These are phyloP conservation scores for Koerneria pararmatus DNA, from an alignment of 2,888 invertebrate species.

Conservation along the genomic window DNA sequence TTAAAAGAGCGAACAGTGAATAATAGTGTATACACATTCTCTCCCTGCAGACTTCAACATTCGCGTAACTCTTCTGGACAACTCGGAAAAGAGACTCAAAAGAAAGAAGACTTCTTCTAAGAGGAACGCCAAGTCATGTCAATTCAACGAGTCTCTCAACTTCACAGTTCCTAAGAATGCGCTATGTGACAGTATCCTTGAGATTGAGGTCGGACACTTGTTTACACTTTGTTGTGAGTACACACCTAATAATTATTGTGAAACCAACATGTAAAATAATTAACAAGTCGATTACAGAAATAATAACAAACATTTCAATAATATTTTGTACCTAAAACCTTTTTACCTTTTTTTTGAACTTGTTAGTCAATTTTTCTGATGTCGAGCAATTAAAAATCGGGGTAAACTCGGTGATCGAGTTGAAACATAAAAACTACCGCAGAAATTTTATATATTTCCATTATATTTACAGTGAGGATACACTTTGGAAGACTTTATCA, in stretches of 20 bases:
- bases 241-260: not conserved
- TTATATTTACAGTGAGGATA: too few species aligned
- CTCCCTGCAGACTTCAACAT: conserved; percentile 44
- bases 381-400: too few species aligned
- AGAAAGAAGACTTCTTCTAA: conserved; percentile 55
- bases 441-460: too few species aligned
- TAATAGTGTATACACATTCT: too few species aligned
- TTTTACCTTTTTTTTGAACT: conserved; percentile 13
- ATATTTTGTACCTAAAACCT: not conserved
- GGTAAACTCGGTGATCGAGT: too few species aligned
- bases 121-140: conserved; percentile 44
- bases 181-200: conserved; percentile 51
- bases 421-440: too few species aligned
- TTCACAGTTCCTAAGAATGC: conserved; percentile 53
- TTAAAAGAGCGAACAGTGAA: too few species aligned
- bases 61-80: conserved; percentile 45
- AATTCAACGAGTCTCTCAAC: conserved; percentile 56
- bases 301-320: not conserved
- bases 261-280: not conserved
- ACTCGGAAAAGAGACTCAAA: conserved; percentile 49
- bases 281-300: not conserved
- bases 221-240: not conserved
- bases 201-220: conserved; percentile 43
- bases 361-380: too few species aligned
- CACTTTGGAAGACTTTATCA: too few species aligned